Conservation (phyloP, 2,888 invertebrate species). For the Polietes domitor region DNA sequence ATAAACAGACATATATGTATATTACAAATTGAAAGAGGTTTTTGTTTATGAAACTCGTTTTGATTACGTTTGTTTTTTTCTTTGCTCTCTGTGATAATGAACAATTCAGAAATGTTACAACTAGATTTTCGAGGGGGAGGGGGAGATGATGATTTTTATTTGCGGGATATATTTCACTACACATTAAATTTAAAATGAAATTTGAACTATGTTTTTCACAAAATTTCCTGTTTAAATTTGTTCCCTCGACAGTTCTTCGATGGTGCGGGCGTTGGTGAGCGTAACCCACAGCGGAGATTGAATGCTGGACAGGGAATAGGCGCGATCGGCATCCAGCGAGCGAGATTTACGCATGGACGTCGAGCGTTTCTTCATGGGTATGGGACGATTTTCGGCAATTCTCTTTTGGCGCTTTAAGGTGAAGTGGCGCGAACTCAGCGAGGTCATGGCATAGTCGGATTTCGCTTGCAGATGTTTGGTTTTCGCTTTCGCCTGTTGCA, state of each 20-base stretch:
- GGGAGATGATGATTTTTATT: neutral
- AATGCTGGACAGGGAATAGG: conserved; percentile 81
- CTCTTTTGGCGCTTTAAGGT: conserved; percentile 57
- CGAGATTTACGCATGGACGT: conserved; percentile 74
- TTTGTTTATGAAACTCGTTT: conserved; percentile 24
- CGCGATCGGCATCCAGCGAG: conserved; percentile 74
- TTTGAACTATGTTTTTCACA: neutral
- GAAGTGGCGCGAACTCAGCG: conserved; percentile 50
- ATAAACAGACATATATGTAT: conserved; percentile 25
- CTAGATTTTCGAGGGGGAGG: neutral
- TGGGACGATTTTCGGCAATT: conserved; percentile 66
- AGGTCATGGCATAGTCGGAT: conserved; percentile 56
- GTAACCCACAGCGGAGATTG: conserved; percentile 92
- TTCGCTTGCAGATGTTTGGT: conserved; percentile 62
- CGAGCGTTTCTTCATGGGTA: conserved; percentile 48
- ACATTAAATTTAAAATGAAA: neutral
- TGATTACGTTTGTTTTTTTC: neutral
- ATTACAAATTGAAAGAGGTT: conserved; percentile 11
- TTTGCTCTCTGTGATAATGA: neutral
- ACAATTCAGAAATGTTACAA: neutral
- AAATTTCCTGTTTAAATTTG: conserved; percentile 58
- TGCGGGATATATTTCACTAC: neutral
- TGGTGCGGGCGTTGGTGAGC: conserved; percentile 87
- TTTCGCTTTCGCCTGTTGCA: conserved; percentile 52
- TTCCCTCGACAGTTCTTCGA: conserved; percentile 78